Evolutionary conservation across 2,797 vertebrate genomes (phyloP).

Genomic region (Poecilia picta): DNA sequence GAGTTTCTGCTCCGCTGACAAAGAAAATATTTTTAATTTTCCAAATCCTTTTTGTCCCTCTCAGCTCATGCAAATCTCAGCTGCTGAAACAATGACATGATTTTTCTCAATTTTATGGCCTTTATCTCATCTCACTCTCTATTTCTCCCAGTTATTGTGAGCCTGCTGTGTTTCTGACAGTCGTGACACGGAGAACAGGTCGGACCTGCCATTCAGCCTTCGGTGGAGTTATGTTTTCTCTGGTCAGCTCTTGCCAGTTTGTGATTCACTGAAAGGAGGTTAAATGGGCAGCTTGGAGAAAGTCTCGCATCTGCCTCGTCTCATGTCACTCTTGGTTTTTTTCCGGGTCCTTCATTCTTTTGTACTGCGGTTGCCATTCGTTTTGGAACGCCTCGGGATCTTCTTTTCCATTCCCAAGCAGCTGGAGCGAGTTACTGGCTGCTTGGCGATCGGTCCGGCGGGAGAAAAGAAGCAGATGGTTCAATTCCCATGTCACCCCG

Average conservation of each 20-base stretch:
- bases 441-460: conserved; percentile 46
- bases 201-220: conserved; percentile 37
- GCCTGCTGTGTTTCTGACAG: conserved; percentile 59
- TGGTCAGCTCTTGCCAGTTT: conserved; percentile 24
- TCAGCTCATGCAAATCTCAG: background rate
- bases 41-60: conserved; percentile 8
- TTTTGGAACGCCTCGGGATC: conserved; percentile 59
- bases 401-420: conserved; percentile 73
- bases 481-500: conserved; percentile 76
- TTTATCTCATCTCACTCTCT: conserved; percentile 27
- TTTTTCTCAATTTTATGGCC: conserved; percentile 23
- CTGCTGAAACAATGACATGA: conserved; percentile 33
- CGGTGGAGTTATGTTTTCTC: conserved; percentile 18
- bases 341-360: conserved; percentile 55
- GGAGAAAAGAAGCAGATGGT: conserved; percentile 71
- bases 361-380: conserved; percentile 51
- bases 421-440: conserved; percentile 73
- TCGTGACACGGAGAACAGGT: conserved; percentile 36
- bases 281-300: conserved; percentile 51
- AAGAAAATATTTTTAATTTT: conserved; percentile 22
- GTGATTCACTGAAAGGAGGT: conserved; percentile 24
- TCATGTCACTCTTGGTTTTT: conserved; percentile 42
- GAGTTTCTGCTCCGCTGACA: conserved; percentile 3
- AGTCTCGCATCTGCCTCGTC: conserved; percentile 54
- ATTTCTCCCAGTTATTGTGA: conserved; percentile 12